Conservation (phyloP, 2,888 invertebrate species). For the Pharmacophagus antenor region DNA sequence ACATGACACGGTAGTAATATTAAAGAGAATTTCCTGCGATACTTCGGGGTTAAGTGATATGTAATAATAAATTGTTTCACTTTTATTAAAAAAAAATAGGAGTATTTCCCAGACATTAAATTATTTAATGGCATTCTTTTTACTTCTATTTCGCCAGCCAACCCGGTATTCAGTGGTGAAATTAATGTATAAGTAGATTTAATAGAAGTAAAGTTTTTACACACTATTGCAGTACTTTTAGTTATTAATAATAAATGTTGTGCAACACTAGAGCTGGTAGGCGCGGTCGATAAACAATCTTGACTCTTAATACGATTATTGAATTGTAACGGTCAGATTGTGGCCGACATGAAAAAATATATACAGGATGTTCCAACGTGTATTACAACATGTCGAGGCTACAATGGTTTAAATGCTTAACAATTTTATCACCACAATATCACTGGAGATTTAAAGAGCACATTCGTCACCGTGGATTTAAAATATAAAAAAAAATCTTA, state of each 20-base stretch:
- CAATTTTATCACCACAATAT: background rate
- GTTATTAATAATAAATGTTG: conserved; percentile 3
- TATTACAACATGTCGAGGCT: background rate
- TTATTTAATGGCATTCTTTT: too few species aligned
- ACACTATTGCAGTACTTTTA: background rate
- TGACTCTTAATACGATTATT: conserved; percentile 79
- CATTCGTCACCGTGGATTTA: background rate
- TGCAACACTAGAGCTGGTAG: conserved; percentile 60
- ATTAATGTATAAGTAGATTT: background rate
- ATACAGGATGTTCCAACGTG: conserved; percentile 47
- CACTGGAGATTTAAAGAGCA: background rate
- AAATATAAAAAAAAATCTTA: too few species aligned
- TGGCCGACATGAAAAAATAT: conserved; percentile 68
- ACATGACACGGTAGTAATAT: too few species aligned
- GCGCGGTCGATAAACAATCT: conserved; percentile 77
- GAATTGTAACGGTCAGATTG: conserved; percentile 81
- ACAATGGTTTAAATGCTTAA: background rate
- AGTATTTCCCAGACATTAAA: too few species aligned
- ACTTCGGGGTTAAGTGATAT: too few species aligned
- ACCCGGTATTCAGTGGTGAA: background rate
- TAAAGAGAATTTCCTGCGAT: too few species aligned
- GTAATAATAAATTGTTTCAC: too few species aligned
- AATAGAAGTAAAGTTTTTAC: background rate
- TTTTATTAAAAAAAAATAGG: too few species aligned
- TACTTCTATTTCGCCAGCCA: background rate